phyloP scores from a whole-genome alignment of 1,140 invertebrate species.

The Meteorus sp. region DNA sequence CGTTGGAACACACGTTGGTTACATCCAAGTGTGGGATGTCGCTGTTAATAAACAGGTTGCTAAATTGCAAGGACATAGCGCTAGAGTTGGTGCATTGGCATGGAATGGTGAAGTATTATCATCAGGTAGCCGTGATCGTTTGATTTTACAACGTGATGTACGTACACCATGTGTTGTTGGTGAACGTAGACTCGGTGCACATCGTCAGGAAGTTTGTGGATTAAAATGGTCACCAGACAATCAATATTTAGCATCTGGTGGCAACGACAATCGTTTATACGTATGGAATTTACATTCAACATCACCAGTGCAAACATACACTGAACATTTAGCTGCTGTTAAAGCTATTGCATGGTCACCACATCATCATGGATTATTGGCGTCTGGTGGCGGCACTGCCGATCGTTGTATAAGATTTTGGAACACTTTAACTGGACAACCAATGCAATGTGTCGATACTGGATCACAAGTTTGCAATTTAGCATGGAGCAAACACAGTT shows the following conservation, averaged over 20 bases:
- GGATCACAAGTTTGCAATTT: slow-evolving; percentile 99
- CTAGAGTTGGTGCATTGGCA: slow-evolving; percentile 90
- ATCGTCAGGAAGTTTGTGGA: slow-evolving; percentile 98
- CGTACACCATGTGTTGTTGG: slow-evolving; percentile 79
- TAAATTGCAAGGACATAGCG: slow-evolving; percentile 90
- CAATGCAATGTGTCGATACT: slow-evolving; percentile 98
- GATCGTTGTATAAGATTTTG: slow-evolving; percentile 98
- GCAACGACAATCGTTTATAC: slow-evolving; percentile 98
- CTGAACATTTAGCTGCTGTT: slow-evolving; percentile 96
- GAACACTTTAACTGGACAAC: slow-evolving; percentile 99
- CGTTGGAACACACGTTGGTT: slow-evolving; percentile 95
- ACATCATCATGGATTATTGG: slow-evolving; percentile 96
- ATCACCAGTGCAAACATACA: slow-evolving; percentile 93
- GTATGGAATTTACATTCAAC: slow-evolving; percentile 95
- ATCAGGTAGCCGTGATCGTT: slow-evolving; percentile 91
- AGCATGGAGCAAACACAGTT: slow-evolving; percentile 99
- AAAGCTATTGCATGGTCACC: slow-evolving; percentile 99
- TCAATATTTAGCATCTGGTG: slow-evolving; percentile 96
- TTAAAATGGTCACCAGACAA: slow-evolving; percentile 99
- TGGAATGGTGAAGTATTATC: slow-evolving; percentile 98
- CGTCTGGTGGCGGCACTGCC: slow-evolving; percentile 97
- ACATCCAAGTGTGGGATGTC: slow-evolving; percentile 98
- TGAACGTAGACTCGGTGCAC: slow-evolving; percentile 82
- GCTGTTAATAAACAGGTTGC: slow-evolving; percentile 91
- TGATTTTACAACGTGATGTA: slow-evolving; percentile 94